Conservation (phyloP, 2,888 invertebrate species). For the Tupiocoris notatus region DNA sequence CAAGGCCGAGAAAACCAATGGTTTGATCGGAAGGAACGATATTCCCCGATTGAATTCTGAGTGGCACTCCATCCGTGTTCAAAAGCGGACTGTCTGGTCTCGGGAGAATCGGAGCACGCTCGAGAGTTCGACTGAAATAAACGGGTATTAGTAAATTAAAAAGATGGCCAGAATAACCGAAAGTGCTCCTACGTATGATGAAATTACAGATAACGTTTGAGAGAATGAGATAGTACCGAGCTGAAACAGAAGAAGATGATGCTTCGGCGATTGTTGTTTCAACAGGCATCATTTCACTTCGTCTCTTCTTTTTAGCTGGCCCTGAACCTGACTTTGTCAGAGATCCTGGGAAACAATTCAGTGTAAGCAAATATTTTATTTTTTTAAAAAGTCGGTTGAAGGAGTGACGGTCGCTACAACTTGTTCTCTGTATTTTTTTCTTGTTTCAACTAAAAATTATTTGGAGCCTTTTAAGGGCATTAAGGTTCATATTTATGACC, state of each 20-base stretch:
- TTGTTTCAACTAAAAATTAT: no score
- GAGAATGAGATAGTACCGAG: no score
- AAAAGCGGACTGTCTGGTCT: constrained; percentile 65
- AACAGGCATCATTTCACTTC: background rate
- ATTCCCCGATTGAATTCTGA: constrained; percentile 67
- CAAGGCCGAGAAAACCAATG: constrained; percentile 93
- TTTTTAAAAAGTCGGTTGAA: no score
- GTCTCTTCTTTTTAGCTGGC: background rate
- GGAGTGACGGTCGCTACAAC: no score
- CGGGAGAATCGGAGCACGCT: background rate
- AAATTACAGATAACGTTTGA: no score
- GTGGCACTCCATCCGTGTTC: constrained; percentile 72
- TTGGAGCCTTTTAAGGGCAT: no score
- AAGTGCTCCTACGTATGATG: no score
- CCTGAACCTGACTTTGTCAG: background rate
- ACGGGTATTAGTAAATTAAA: no score
- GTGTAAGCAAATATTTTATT: no score
- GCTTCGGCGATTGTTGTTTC: background rate
- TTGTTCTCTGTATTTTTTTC: no score
- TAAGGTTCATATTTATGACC: no score
- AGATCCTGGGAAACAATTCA: background rate
- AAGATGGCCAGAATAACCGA: no score
- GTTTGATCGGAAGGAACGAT: constrained; percentile 81
- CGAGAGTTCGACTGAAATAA: background rate
- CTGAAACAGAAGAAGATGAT: background rate